Base-by-base conservation (phyloP, 1,140 invertebrate genomes). In the Oncopodura yosiiana region DNA sequence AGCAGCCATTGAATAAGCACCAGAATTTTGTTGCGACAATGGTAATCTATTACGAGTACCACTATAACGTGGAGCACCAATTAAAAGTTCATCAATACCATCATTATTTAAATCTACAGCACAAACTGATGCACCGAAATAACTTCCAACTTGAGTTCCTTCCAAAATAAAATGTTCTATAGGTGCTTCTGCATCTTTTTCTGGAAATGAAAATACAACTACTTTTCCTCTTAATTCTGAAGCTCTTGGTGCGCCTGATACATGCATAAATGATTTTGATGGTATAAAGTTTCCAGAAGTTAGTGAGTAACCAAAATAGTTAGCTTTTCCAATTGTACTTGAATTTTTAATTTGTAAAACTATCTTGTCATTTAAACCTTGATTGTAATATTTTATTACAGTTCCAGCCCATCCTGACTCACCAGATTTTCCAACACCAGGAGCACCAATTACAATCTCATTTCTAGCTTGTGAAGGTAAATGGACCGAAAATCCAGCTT, bases 41-140 rank as follows among this genome's bases (percentile, higher is more conserved):
- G n/a, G n/a, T n/a, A n/a, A n/a, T n/a, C n/a, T n/a, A n/a, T n/a
- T n/a, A n/a, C n/a, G n/a, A n/a, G n/a, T n/a, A n/a, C n/a, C n/a
- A n/a, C n/a, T 66, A 69, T 81, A 81, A 38, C 78, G 77, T 0
- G 60, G 60, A n/a, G 60, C 60, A 8, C 60, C 60, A 41, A 61
- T 38, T 2, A 61, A 21, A 3, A 61, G 45, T 16, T 61, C 83
- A 55, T 80, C 76, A 18, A 75, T 70, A 1, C 75, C 77, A 67
- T 91, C 85, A 4, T 71, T 73, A 66, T 86, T 82, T 2, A 88
- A 65, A 68, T 90, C 84, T 19, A 78, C 73, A 2, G 78, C 78
- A 42, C 79, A 69, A 1, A 92, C 61, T 14, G 75, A 70, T 0
- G 81, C 75, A 5, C 87, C 87, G 49, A 61, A 61, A 32, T 61